Evolutionary conservation across 2,113 vertebrate genomes (phyloP).

Genomic region (Tragulus kanchil): DNA sequence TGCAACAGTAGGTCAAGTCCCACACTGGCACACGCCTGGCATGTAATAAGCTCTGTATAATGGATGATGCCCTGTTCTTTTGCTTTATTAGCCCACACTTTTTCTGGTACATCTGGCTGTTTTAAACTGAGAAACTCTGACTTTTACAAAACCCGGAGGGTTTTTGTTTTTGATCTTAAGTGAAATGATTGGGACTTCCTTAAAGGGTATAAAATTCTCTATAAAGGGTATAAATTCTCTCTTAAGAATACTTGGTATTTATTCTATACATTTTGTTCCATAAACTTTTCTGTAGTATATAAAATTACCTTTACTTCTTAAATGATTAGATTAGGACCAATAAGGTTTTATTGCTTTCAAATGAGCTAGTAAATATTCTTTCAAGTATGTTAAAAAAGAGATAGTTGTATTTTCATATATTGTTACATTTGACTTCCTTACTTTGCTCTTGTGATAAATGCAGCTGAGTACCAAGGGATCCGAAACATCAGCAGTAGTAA

Average conservation of each 20-base stretch:
- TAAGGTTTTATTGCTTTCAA: conserved; percentile 51
- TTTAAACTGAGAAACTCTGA: conserved; percentile 36
- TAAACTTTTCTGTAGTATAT: conserved; percentile 21
- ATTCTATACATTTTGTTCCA: conserved; percentile 1
- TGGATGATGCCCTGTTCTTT: background rate
- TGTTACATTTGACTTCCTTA: background rate
- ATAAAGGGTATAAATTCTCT: background rate
- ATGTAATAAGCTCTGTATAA: background rate
- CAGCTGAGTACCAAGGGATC: conserved; percentile 94
- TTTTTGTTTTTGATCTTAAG: conserved; percentile 30
- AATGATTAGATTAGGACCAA: background rate
- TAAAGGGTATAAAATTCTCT: background rate
- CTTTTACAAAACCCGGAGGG: background rate
- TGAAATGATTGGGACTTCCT: background rate
- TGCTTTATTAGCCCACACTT: background rate
- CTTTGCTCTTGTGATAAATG: conserved; percentile 44
- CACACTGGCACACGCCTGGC: background rate
- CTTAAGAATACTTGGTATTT: conserved; percentile 5
- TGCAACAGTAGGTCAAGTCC: background rate
- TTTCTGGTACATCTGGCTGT: background rate
- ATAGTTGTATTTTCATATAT: background rate
- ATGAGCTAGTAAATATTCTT: conserved; percentile 48
- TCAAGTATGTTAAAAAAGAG: background rate
- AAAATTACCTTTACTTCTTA: conserved; percentile 33
- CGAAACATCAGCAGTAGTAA: conserved; percentile 91